phyloP scores from a whole-genome alignment of 2,113 vertebrate genomes.

The Pseudorectes ferrugineus region DNA sequence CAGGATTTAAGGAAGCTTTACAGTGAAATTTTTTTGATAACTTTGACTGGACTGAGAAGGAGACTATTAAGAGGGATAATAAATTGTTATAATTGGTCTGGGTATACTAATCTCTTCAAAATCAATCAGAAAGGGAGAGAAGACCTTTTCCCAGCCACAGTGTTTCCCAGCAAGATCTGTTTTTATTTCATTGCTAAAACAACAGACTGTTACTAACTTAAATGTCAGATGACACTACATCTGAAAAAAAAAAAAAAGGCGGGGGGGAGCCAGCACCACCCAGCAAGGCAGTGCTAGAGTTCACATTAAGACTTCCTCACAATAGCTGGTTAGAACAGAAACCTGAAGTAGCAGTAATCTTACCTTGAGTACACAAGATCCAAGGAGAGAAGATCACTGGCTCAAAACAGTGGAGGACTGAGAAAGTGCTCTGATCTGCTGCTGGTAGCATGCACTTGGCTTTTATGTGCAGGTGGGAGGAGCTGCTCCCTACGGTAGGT shows the following conservation, averaged over 20 bases:
- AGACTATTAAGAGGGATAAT: slow-evolving; percentile 38
- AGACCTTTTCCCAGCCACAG: slow-evolving; percentile 42
- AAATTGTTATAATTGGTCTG: slow-evolving; percentile 7
- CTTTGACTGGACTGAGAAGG: slow-evolving; percentile 23
- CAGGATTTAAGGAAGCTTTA: slow-evolving; percentile 60
- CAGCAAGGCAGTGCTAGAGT: slow-evolving; percentile 23
- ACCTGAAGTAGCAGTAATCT: slow-evolving; percentile 63
- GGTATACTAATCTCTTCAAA: neutral
- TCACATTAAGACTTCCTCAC: slow-evolving; percentile 24
- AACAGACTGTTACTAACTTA: slow-evolving; percentile 74
- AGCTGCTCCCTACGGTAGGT: slow-evolving; percentile 80
- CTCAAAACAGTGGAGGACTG: slow-evolving; percentile 72
- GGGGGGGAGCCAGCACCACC: slow-evolving; percentile 10
- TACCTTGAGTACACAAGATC: slow-evolving; percentile 80
- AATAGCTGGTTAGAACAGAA: slow-evolving; percentile 25
- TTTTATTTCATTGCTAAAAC: slow-evolving; percentile 72
- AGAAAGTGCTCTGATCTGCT: slow-evolving; percentile 78
- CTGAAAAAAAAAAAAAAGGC: neutral
- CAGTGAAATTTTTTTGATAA: slow-evolving; percentile 30
- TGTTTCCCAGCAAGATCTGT: slow-evolving; percentile 62
- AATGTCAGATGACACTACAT: slow-evolving; percentile 69
- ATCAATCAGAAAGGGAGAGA: neutral
- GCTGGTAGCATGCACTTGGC: slow-evolving; percentile 82
- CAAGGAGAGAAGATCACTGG: slow-evolving; percentile 73
- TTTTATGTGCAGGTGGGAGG: slow-evolving; percentile 97